Conservation (phyloP, 2,888 invertebrate genomes). For the Biston betularia region DNA sequence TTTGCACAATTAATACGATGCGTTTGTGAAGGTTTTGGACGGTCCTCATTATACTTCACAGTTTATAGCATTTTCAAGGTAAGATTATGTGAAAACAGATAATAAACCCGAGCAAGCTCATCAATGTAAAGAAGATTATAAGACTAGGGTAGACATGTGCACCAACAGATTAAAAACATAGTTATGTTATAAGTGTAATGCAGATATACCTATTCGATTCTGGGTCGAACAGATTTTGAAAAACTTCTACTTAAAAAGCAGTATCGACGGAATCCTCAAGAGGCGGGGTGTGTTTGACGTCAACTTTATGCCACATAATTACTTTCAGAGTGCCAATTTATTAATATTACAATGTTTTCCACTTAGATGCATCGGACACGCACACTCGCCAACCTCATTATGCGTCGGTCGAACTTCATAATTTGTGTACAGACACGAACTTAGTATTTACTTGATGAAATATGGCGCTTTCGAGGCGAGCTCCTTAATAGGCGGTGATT, state of each 20-base stretch:
- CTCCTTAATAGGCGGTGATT: conserved; percentile 63
- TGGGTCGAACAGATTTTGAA: neutral
- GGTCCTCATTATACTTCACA: conserved; percentile 26
- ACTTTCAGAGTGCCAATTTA: conserved; percentile 64
- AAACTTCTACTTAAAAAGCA: neutral
- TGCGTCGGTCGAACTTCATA: conserved; percentile 42
- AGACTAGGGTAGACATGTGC: neutral
- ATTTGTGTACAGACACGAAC: conserved; percentile 55
- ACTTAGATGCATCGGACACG: conserved; percentile 53
- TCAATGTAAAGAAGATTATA: neutral
- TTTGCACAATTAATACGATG: conserved; percentile 54
- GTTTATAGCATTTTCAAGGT: conserved; percentile 22
- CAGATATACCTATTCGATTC: neutral
- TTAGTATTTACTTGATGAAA: conserved; percentile 58
- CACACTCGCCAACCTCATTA: conserved; percentile 43
- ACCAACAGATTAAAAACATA: neutral
- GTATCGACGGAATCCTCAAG: conserved; percentile 26
- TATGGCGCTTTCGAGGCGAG: conserved; percentile 48
- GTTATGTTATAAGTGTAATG: neutral
- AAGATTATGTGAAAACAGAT: conserved; percentile 1
- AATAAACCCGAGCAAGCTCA: neutral
- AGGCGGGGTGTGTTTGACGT: conserved; percentile 40
- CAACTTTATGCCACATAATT: conserved; percentile 67
- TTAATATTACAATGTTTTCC: conserved; percentile 59
- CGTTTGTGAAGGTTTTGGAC: conserved; percentile 44